Evolutionary conservation across 1,140 invertebrate species (phyloP).

Genomic region (Lordiphosa stackelbergi): DNA sequence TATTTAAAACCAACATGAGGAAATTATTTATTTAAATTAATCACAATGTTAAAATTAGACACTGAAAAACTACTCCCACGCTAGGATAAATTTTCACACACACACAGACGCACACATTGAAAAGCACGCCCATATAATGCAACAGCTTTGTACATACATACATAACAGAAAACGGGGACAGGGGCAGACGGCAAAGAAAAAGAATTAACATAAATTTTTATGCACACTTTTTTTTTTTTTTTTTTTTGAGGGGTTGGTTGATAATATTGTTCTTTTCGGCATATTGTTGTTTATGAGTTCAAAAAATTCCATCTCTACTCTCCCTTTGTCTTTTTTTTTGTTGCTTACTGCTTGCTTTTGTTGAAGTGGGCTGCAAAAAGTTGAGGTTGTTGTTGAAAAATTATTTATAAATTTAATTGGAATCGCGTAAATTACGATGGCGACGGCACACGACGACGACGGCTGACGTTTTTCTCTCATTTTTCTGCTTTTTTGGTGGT

Average conservation of each 20-base stretch:
- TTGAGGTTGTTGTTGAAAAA: conserved; percentile 41
- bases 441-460: conserved; percentile 19
- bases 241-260: conserved; percentile 18
- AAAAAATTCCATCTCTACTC: conserved; percentile 42
- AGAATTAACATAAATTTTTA: conserved; percentile 50
- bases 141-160: conserved; percentile 42
- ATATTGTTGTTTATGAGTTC: conserved; percentile 47
- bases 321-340: conserved; percentile 14
- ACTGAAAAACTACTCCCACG: conserved; percentile 35
- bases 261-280: conserved; percentile 43
- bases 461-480: conserved; percentile 15
- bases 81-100: conserved; percentile 48
- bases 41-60: conserved; percentile 57
- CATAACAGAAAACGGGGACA: conserved; percentile 36
- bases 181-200: conserved; percentile 31
- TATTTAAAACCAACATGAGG: conserved; percentile 19
- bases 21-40: conserved; percentile 22
- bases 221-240: conserved; percentile 20
- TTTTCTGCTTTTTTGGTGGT: conserved; percentile 46
- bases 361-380: conserved; percentile 28
- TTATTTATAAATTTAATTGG: conserved; percentile 52
- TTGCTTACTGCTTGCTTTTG: conserved; percentile 38
- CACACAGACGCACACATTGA: conserved; percentile 13
- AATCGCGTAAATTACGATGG: conserved; percentile 42
- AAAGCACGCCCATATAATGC: conserved; percentile 48